Evolutionary conservation across 92 coral and sea anemone species (phyloP).

Genomic region (Umimayanthus chanpuru): DNA sequence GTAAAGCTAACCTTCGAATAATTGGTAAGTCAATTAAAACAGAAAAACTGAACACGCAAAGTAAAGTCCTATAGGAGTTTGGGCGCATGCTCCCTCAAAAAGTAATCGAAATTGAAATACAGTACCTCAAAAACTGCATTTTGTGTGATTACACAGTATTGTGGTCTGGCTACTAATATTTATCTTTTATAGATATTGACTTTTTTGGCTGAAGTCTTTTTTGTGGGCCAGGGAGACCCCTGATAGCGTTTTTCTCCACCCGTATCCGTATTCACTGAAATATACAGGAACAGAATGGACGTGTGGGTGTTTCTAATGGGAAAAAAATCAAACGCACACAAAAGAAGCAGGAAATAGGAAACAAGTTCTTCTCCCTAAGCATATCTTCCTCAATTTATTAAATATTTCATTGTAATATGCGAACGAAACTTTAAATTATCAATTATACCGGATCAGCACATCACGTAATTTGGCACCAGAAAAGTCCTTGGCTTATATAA

Average conservation of each 20-base stretch:
- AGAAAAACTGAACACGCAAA: too few species aligned
- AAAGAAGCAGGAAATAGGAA: background rate
- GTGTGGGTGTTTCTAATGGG: background rate
- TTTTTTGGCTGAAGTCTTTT: too few species aligned
- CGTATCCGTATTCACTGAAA: too few species aligned
- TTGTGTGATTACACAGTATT: background rate
- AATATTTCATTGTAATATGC: background rate
- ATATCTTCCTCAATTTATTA: background rate
- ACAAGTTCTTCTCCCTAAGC: background rate
- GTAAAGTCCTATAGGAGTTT: background rate
- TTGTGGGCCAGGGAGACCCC: too few species aligned
- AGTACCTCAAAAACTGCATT: too few species aligned
- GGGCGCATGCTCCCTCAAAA: background rate
- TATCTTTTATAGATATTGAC: too few species aligned
- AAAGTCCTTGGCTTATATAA: background rate
- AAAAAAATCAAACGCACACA: background rate
- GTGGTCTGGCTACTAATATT: background rate
- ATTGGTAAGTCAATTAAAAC: too few species aligned
- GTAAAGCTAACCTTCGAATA: background rate
- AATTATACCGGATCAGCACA: constrained; percentile 5
- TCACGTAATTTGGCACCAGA: background rate
- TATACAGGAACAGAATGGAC: background rate
- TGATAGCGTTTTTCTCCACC: background rate
- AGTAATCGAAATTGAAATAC: too few species aligned
- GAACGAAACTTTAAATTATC: background rate